These are phyloP conservation scores for Montipora capitata DNA, from an alignment of 92 coral and sea anemone species.

Conservation along the genomic window DNA sequence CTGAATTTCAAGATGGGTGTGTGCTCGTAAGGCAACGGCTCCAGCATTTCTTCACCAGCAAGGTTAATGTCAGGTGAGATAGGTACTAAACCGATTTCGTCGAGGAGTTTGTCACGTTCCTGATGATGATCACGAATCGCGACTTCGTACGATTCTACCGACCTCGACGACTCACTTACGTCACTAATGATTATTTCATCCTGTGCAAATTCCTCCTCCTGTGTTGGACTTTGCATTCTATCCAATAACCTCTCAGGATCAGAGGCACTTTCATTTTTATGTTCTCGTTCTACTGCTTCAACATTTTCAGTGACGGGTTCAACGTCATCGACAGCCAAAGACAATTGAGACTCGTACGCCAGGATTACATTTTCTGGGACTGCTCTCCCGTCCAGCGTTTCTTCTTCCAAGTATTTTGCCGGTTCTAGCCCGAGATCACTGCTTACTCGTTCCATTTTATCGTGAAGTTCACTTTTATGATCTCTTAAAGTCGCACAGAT, in stretches of 20 bases:
- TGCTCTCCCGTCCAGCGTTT: not conserved
- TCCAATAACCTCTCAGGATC: conserved; percentile 4
- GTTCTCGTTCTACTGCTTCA: not conserved
- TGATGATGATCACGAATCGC: conserved; percentile 12
- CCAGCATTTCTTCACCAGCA: not conserved
- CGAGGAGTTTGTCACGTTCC: conserved; percentile 1
- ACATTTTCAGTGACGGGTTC: conserved; percentile 10
- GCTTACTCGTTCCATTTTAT: conserved; percentile 4
- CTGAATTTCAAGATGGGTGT: not conserved
- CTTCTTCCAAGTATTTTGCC: not conserved
- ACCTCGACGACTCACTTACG: not conserved
- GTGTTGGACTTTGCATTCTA: not conserved
- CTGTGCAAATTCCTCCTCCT: conserved; percentile 12
- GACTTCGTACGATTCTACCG: not conserved
- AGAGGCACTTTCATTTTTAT: conserved; percentile 3
- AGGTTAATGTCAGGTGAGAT: conserved; percentile 5
- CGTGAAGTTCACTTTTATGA: conserved; percentile 3
- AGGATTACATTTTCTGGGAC: conserved; percentile 4
- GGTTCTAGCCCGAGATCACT: conserved; percentile 13
- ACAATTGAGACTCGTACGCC: not conserved
- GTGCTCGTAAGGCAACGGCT: not conserved
- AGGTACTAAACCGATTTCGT: conserved; percentile 20
- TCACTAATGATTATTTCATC: not conserved
- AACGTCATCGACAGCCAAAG: not conserved
- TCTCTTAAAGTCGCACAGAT: conserved; percentile 18